Conservation (phyloP, 2,797 vertebrate species). For the Molossus molossus region DNA sequence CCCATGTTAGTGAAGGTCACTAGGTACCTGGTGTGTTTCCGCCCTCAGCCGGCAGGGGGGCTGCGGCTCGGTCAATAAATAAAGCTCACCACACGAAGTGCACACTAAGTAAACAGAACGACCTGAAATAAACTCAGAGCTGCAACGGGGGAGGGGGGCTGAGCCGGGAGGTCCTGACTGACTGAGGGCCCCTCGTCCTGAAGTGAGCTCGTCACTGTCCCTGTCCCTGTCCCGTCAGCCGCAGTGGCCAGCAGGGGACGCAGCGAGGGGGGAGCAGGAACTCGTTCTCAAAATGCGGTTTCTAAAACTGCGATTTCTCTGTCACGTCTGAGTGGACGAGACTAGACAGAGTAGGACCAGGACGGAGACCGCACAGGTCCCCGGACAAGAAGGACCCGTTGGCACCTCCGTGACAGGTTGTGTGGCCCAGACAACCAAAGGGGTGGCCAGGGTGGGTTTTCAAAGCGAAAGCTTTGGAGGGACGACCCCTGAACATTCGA, state of each 20-base stretch:
- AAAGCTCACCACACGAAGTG: slow-evolving; percentile 90
- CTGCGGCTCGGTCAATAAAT: slow-evolving; percentile 87
- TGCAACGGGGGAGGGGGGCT: slow-evolving; percentile 81
- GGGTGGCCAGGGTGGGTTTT: slow-evolving; percentile 33
- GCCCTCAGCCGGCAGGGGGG: slow-evolving; percentile 81
- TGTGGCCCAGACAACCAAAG: slow-evolving; percentile 82
- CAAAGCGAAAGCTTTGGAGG: slow-evolving; percentile 83
- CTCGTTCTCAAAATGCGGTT: not conserved
- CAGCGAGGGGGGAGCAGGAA: not conserved
- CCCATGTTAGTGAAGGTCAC: slow-evolving; percentile 86
- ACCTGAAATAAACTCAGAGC: slow-evolving; percentile 87
- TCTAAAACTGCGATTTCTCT: not conserved
- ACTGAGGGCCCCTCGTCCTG: no score
- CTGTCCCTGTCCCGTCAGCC: slow-evolving; percentile 70
- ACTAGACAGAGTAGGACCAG: slow-evolving; percentile 34
- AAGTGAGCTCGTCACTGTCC: not conserved
- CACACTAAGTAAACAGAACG: slow-evolving; percentile 92
- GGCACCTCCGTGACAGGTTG: slow-evolving; percentile 87
- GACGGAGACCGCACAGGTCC: not conserved
- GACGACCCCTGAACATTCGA: slow-evolving; percentile 80
- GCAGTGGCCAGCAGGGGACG: slow-evolving; percentile 70
- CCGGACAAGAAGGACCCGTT: slow-evolving; percentile 67
- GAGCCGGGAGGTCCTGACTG: slow-evolving; percentile 27
- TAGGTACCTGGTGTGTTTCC: slow-evolving; percentile 77
- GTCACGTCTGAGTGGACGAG: not conserved